Conservation (phyloP, 2,888 invertebrate species). For the Ophion ventricosus region DNA sequence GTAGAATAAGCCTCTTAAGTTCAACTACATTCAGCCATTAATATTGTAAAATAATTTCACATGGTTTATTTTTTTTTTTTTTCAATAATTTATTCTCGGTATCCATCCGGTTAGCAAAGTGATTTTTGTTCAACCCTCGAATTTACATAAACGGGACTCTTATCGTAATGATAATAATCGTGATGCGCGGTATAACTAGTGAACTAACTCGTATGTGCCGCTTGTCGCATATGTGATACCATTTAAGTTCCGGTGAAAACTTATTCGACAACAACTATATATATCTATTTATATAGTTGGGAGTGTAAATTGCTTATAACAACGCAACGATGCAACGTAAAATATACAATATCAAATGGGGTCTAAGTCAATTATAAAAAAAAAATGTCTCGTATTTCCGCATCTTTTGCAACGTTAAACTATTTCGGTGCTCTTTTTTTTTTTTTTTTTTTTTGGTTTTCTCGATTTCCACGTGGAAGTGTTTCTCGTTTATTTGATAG, state of each 20-base stretch:
- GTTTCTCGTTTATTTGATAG: conserved; percentile 13
- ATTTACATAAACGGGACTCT: conserved; percentile 36
- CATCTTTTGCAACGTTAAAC: not conserved
- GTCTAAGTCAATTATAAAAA: conserved; percentile 64
- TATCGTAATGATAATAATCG: conserved; percentile 47
- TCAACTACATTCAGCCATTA: no score
- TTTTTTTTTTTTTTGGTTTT: no score
- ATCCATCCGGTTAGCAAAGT: conserved; percentile 43
- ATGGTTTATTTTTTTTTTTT: conserved; percentile 1
- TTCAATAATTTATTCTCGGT: conserved; percentile 28
- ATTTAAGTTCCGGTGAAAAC: conserved; percentile 45
- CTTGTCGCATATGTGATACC: conserved; percentile 48
- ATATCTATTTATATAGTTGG: conserved; percentile 18
- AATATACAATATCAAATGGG: conserved; percentile 65
- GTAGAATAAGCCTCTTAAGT: conserved; percentile 33
- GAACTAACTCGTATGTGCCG: conserved; percentile 52
- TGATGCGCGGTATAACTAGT: conserved; percentile 50
- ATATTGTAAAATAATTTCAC: conserved; percentile 55
- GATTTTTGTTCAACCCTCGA: conserved; percentile 10
- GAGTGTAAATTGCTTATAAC: conserved; percentile 62
- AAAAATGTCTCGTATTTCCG: conserved; percentile 36
- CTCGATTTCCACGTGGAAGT: conserved; percentile 26
- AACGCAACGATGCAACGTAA: conserved; percentile 65
- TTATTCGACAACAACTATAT: conserved; percentile 26
- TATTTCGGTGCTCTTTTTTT: conserved; percentile 12